Evolutionary conservation across 1,140 invertebrate species (phyloP), one percentile per base, ranked within the genome.

Genomic region (Drosophila repletoides): DNA sequence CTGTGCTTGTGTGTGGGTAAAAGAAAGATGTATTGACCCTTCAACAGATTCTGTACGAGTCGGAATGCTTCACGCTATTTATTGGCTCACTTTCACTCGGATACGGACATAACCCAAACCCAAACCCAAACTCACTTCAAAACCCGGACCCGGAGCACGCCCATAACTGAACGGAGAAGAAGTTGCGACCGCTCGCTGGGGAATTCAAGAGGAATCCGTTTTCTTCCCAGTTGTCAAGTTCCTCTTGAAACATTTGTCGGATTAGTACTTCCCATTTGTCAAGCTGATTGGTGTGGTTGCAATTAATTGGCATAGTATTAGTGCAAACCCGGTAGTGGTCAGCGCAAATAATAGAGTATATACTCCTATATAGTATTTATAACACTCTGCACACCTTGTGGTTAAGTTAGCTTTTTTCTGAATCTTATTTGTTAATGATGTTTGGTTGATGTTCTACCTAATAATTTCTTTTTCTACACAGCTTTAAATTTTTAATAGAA

Each of bases 1-100:
- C n/a, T 55, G 36, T 48, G 52, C 22, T 46, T 36, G 58, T 70
- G 59, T 33, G 58, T 46, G 49, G 33, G 66, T 33, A 24, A 17
- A 26, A 12, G 59, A 40, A 60, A 88, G 83, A 88, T 88, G 68
- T 88, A 88, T 88, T 88, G 83, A 88, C 83, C 83, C 77, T 88
- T 88, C 71, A 72, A 76, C 61, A 49, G 41, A 63, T 61, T 66
- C 51, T 46, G 31, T 59, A 22, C 31, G 46, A 53, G 70, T 81
- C 34, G 63, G 72, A 72, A 86, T 86, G 64, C 72, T 86, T 86
- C 80, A 86, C 80, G 80, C 80, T 76, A 86, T 86, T 86, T 86
- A 86, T 86, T 86, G 80, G 80, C 80, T 86, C 81, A 86, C 80
- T 86, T 86, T 86, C 80, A 76, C 68, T 71, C 34, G 63, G 24